Evolutionary conservation across 2,797 vertebrate genomes (phyloP).

Genomic region (Apogon hyalosoma): DNA sequence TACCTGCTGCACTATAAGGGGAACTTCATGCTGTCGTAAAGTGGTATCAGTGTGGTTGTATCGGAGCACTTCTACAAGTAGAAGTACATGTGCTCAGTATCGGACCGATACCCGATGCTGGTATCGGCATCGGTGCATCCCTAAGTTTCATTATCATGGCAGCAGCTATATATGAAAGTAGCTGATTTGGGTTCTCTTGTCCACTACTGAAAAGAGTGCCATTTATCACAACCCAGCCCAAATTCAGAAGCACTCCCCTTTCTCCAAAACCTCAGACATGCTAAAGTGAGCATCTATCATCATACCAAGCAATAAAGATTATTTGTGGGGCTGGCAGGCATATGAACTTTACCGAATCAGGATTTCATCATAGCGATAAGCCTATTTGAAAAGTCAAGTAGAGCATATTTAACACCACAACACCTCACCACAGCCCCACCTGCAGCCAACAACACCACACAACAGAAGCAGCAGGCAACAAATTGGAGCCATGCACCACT

Average conservation of each 20-base stretch:
- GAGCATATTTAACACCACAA: conserved; percentile 26
- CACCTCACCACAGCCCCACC: conserved; percentile 38
- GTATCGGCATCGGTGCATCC: too few species aligned
- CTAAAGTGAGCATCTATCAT: neutral
- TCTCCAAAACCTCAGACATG: conserved; percentile 12
- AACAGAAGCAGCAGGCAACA: conserved; percentile 69
- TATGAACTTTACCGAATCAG: too few species aligned
- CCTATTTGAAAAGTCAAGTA: conserved; percentile 13
- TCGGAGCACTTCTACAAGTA: too few species aligned
- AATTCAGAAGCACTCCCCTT: conserved; percentile 22
- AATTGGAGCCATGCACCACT: conserved; percentile 73
- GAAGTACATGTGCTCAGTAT: too few species aligned
- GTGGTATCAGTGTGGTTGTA: too few species aligned
- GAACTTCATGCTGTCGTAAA: too few species aligned
- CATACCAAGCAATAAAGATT: conserved; percentile 14
- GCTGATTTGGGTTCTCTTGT: neutral
- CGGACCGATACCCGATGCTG: too few species aligned
- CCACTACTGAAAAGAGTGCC: conserved; percentile 42
- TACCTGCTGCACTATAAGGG: too few species aligned
- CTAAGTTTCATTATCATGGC: too few species aligned
- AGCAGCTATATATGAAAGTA: too few species aligned
- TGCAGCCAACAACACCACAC: conserved; percentile 62
- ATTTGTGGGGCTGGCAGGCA: neutral
- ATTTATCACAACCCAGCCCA: conserved; percentile 43
- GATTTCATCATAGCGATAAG: conserved; percentile 9